Evolutionary conservation across 2,797 vertebrate species (phyloP).

Genomic region (Paguma larvata): DNA sequence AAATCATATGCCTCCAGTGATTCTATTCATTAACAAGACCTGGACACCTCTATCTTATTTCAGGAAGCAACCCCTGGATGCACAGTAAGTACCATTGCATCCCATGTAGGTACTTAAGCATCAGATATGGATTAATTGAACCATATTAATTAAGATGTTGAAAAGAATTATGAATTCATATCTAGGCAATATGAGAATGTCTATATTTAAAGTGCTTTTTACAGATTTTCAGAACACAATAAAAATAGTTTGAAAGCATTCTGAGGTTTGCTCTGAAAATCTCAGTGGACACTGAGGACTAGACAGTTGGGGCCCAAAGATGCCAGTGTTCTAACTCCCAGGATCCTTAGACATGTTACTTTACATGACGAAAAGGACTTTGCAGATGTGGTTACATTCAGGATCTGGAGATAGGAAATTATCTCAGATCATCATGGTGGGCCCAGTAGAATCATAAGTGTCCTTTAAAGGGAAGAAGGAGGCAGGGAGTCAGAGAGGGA

Average conservation of each 20-base stretch:
- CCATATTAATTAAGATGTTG: neutral
- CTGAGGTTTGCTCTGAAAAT: neutral
- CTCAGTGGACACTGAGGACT: neutral
- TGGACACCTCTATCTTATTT: neutral
- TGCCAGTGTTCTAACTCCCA: neutral
- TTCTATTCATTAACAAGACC: neutral
- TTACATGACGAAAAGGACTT: neutral
- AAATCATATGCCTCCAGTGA: neutral
- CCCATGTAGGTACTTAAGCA: neutral
- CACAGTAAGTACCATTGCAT: neutral
- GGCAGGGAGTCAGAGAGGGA: neutral
- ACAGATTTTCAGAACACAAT: neutral
- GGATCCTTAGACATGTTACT: neutral
- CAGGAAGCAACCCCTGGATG: neutral
- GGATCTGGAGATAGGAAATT: neutral
- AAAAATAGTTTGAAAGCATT: neutral
- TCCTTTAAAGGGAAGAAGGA: neutral
- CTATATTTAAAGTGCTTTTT: neutral
- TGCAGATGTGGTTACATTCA: neutral
- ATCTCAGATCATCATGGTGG: neutral
- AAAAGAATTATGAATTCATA: neutral
- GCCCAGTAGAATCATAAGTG: rapidly evolving
- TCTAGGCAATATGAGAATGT: neutral
- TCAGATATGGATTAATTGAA: neutral
- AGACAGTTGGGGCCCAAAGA: neutral